Conservation (phyloP, 2,888 invertebrate genomes). For the Hyppa rectilinea region DNA sequence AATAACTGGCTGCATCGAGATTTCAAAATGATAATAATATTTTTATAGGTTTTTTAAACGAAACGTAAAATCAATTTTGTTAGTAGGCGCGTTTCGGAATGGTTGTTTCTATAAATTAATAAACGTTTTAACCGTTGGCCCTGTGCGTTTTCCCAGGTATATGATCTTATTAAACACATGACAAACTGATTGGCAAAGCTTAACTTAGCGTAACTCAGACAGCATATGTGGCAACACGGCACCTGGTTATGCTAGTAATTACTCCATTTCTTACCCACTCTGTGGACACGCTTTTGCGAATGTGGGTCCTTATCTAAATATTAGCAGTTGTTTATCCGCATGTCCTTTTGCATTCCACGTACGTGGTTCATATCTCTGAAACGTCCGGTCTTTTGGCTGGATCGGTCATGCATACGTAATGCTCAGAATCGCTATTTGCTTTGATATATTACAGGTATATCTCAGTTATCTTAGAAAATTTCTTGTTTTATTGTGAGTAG, state of each 20-base stretch:
- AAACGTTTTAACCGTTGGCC: too few relatives aligned
- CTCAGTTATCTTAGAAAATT: slow-evolving; percentile 31
- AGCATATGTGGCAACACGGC: background rate
- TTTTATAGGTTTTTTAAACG: too few relatives aligned
- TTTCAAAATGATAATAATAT: too few relatives aligned
- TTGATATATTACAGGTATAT: slow-evolving; percentile 60
- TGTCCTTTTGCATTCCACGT: slow-evolving; percentile 79
- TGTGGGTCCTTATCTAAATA: slow-evolving; percentile 83
- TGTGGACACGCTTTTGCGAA: slow-evolving; percentile 63
- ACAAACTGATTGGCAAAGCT: background rate
- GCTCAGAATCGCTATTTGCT: slow-evolving; percentile 65
- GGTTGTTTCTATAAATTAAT: too few relatives aligned
- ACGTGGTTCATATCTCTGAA: slow-evolving; percentile 78
- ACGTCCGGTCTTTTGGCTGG: slow-evolving; percentile 74
- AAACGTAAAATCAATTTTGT: too few relatives aligned
- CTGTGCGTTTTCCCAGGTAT: too few relatives aligned
- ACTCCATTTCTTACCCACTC: slow-evolving; percentile 32
- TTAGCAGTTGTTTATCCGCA: slow-evolving; percentile 82
- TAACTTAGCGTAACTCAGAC: background rate
- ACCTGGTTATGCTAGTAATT: background rate
- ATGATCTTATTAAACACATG: too few relatives aligned
- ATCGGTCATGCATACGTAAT: slow-evolving; percentile 80
- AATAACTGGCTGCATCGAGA: too few relatives aligned
- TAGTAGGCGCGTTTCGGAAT: too few relatives aligned
- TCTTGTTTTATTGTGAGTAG: slow-evolving; percentile 32